phyloP scores from a whole-genome alignment of 2,113 vertebrate species.

The Dascyllus trimaculatus region DNA sequence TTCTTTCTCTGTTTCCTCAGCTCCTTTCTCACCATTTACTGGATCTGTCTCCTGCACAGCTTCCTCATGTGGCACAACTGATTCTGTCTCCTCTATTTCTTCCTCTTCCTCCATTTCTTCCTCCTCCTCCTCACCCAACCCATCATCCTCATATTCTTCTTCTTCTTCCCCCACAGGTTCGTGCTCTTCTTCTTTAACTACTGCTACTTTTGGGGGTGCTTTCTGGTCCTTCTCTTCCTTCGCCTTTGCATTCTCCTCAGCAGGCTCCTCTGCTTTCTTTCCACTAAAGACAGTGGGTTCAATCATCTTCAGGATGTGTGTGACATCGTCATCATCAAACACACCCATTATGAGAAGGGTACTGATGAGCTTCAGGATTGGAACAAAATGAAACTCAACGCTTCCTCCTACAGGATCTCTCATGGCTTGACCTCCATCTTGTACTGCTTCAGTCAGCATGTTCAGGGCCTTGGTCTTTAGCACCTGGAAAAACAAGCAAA shows the following conservation, averaged over 20 bases:
- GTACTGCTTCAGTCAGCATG: slow-evolving; percentile 94
- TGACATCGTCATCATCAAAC: slow-evolving; percentile 89
- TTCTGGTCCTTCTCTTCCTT: slow-evolving; percentile 70
- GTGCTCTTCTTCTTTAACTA: slow-evolving; percentile 69
- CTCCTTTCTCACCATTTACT: slow-evolving; percentile 71
- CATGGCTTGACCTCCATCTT: slow-evolving; percentile 92
- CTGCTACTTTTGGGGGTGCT: slow-evolving; percentile 47
- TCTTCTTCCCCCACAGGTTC: slow-evolving; percentile 52
- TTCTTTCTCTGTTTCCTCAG: slow-evolving; percentile 80
- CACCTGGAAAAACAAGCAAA: slow-evolving; percentile 78
- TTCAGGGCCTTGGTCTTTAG: slow-evolving; percentile 89
- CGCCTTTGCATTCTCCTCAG: slow-evolving; percentile 57
- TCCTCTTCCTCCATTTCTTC: slow-evolving; percentile 71
- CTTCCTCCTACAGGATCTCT: slow-evolving; percentile 96
- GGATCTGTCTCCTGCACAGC: slow-evolving; percentile 59
- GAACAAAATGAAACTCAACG: slow-evolving; percentile 95
- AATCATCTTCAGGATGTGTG: slow-evolving; percentile 90
- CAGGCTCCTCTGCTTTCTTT: slow-evolving; percentile 69
- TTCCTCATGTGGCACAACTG: slow-evolving; percentile 32
- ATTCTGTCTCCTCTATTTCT: slow-evolving; percentile 53
- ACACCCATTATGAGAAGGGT: slow-evolving; percentile 95
- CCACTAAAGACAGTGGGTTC: slow-evolving; percentile 91
- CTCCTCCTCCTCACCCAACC: slow-evolving; percentile 74
- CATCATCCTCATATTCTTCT: slow-evolving; percentile 80
- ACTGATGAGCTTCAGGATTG: slow-evolving; percentile 93